phyloP scores from a whole-genome alignment of 1,140 invertebrate genomes.

The Danaus melanippus region DNA sequence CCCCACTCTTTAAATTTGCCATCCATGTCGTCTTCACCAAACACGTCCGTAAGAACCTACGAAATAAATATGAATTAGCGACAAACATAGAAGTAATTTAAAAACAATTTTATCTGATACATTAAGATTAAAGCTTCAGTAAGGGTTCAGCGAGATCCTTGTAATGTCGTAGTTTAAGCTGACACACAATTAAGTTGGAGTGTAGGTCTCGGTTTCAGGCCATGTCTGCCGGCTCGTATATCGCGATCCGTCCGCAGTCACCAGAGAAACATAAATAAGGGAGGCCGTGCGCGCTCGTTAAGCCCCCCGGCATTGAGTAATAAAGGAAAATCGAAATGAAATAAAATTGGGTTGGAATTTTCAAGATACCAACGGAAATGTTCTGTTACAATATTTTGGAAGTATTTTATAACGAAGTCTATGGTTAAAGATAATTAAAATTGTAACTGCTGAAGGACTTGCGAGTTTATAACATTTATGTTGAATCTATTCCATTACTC shows the following conservation, averaged over 20 bases:
- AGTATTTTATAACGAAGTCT: conserved; percentile 5
- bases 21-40: conserved; percentile 79
- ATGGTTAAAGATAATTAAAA: conserved; percentile 59
- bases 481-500: conserved; percentile 47
- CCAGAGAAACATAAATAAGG: conserved; percentile 69
- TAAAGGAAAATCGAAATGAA: conserved; percentile 72
- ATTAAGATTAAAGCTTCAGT: conserved; percentile 21
- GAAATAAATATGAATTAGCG: conserved; percentile 15
- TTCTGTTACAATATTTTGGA: too few species aligned
- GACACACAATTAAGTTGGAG: conserved; percentile 60
- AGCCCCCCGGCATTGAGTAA: conserved; percentile 66
- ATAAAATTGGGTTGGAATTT: conserved; percentile 69
- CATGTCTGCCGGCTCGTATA: conserved; percentile 55
- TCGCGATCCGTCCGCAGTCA: conserved; percentile 64
- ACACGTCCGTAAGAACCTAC: conserved; percentile 78
- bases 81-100: too few species aligned
- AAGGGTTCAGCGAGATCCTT: conserved; percentile 23
- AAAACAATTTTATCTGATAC: neutral
- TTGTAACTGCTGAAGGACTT: conserved; percentile 52
- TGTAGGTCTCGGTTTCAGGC: conserved; percentile 54
- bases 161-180: conserved; percentile 56
- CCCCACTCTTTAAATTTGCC: conserved; percentile 81
- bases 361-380: conserved; percentile 53
- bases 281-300: conserved; percentile 62
- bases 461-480: conserved; percentile 42